Evolutionary conservation across 64 coral and sea anemone genomes (phyloP).

Genomic region (Astreopora myriophthalma): DNA sequence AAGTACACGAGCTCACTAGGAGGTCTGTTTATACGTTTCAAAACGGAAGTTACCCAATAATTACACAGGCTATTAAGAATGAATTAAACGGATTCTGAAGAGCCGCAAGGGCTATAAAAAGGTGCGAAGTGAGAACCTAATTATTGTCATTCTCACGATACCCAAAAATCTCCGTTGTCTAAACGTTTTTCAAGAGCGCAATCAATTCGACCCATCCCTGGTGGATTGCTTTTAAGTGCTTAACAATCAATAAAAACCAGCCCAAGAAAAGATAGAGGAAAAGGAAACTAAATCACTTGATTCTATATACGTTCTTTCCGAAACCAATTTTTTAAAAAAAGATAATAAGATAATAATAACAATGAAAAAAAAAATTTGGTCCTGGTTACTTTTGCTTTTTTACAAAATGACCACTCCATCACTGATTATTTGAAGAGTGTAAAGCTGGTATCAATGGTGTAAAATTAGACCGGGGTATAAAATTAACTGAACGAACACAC

Average conservation of each 20-base stretch:
- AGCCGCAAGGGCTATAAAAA: conserved; percentile 77
- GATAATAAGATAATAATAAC: too few relatives aligned
- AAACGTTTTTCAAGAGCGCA: conserved; percentile 37
- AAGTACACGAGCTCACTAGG: conserved; percentile 78
- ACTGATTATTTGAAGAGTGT: not conserved
- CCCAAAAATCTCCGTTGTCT: conserved; percentile 53
- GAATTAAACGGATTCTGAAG: conserved; percentile 84
- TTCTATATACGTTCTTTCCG: not conserved
- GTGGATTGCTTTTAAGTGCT: not conserved
- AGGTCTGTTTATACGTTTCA: conserved; percentile 92
- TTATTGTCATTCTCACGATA: conserved; percentile 60
- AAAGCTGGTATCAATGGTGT: not conserved
- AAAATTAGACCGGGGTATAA: not conserved
- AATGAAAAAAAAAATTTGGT: not conserved
- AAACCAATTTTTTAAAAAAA: too few relatives aligned
- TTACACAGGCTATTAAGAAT: conserved; percentile 90
- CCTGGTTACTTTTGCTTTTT: not conserved
- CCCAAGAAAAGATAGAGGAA: not conserved
- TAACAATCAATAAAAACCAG: not conserved
- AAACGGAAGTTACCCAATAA: conserved; percentile 88
- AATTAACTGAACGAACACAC: not conserved
- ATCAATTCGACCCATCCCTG: not conserved
- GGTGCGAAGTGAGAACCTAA: conserved; percentile 64
- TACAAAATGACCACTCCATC: not conserved
- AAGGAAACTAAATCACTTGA: not conserved